These are phyloP conservation scores for Galbula dea DNA, from an alignment of 2,113 vertebrate genomes.

Conservation along the genomic window DNA sequence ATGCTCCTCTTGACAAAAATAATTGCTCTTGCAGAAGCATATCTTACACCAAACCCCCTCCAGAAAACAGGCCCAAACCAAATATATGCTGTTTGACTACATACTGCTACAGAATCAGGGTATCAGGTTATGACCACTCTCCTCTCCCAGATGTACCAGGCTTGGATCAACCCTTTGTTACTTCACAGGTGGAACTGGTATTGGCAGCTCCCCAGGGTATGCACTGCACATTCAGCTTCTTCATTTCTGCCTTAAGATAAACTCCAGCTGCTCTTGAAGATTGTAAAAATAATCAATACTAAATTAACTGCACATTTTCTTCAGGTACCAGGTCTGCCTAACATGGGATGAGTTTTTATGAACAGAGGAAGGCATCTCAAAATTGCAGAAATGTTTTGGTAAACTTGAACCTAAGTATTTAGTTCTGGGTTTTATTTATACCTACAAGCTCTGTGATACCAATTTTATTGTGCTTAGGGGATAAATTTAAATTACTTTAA, in stretches of 20 bases:
- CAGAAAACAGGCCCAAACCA: background rate
- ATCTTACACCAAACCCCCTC: background rate
- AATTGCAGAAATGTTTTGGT: background rate
- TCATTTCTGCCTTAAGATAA: background rate
- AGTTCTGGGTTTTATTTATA: background rate
- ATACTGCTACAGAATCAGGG: background rate
- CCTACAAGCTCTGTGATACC: background rate
- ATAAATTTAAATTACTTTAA: background rate
- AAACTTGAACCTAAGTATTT: background rate
- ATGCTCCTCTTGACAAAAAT: background rate
- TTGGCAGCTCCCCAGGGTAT: background rate
- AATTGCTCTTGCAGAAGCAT: background rate
- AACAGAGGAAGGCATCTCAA: background rate
- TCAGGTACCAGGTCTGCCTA: background rate
- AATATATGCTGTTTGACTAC: background rate
- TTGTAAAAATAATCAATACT: slow-evolving; percentile 37
- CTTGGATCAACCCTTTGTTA: background rate
- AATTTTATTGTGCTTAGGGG: background rate
- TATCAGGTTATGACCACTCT: background rate
- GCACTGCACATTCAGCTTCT: background rate
- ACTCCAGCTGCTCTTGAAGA: background rate
- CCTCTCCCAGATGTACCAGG: background rate
- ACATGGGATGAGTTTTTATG: background rate
- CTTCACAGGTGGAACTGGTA: background rate
- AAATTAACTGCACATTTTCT: slow-evolving; percentile 6